Base-by-base conservation (phyloP, 2,888 invertebrate species). In the Limenitis camilla region DNA sequence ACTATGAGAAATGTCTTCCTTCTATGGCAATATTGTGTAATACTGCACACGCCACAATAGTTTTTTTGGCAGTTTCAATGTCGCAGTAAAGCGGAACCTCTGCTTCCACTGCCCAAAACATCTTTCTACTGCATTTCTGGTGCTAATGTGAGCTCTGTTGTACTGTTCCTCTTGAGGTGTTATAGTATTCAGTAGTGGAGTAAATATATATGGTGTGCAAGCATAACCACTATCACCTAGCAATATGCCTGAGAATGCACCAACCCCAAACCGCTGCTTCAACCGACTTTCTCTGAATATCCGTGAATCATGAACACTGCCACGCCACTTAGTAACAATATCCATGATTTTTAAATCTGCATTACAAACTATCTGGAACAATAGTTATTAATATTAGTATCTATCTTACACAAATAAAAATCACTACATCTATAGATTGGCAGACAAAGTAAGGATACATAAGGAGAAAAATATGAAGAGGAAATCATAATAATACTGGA, bases 151-250 rank as follows among this genome's bases (percentile, higher is more conserved):
- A 8, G 47, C 35, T 5, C 29, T 40, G 39, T 61, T 64, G 28
- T 64, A 64, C 4, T 29, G 27, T 32, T 58, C 53, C 45, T 64
- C 58, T 46, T 53, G 19, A 7, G 31, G 40, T 7, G 46, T 58
- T 5, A 5, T 9, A 5, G 53, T 54, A 19, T 55, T 49, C 0
- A 55, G 27, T 0, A 61, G 1, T 5, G 61, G 59, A 5, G 61
- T 62, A 27, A 62, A 57, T 36, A 63, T 35, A 49, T 59, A 62
- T 8, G 52, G 43, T 8, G 45, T 53, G 35, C 55, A 59, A 4
- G 53, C 32, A 43, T 59, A 61, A 1, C 58, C 59, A 40, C 47
- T 53, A 51, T 64, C 62, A 27, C 62, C 62, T n/a, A 64, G 45
- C 6, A 62, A 35, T 31, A 46, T 31, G 2, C 59, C 60, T 19